Conservation (phyloP, 1,140 invertebrate genomes). For the Anastrepha ludens region DNA sequence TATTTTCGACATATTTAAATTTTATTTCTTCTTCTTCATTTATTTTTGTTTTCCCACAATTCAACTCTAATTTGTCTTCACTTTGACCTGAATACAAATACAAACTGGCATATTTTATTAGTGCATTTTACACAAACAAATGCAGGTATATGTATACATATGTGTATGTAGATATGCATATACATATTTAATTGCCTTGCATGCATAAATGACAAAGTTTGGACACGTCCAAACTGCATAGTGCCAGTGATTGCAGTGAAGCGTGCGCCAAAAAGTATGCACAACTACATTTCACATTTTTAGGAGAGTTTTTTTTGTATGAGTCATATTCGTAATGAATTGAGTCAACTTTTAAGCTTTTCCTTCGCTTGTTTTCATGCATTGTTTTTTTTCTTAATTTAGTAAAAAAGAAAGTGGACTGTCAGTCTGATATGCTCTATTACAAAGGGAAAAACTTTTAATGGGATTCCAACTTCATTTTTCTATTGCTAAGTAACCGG, state of each 20-base stretch:
- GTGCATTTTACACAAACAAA: constrained; percentile 29
- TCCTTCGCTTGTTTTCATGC: constrained; percentile 1
- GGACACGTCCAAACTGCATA: constrained; percentile 44
- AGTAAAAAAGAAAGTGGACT: constrained; percentile 6
- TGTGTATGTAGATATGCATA: background rate
- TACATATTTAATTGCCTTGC: constrained; percentile 40
- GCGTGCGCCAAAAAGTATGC: constrained; percentile 38
- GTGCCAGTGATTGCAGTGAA: constrained; percentile 43
- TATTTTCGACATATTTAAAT: constrained; percentile 10
- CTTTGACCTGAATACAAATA: constrained; percentile 29
- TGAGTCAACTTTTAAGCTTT: constrained; percentile 30
- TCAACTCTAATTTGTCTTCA: background rate
- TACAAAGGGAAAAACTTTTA: constrained; percentile 23
- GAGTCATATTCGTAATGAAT: constrained; percentile 41
- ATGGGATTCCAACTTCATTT: constrained; percentile 21
- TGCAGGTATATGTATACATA: background rate
- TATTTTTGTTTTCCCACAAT: background rate
- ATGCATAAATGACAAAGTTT: constrained; percentile 43
- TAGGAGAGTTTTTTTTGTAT: background rate
- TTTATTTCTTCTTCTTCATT: background rate
- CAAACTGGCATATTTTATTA: constrained; percentile 9
- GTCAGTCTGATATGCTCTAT: constrained; percentile 20
- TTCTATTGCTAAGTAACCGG: background rate
- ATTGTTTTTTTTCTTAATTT: background rate
- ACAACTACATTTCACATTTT: background rate